phyloP scores from a whole-genome alignment of 2,113 vertebrate genomes.

The Mandrillus leucophaeus region DNA sequence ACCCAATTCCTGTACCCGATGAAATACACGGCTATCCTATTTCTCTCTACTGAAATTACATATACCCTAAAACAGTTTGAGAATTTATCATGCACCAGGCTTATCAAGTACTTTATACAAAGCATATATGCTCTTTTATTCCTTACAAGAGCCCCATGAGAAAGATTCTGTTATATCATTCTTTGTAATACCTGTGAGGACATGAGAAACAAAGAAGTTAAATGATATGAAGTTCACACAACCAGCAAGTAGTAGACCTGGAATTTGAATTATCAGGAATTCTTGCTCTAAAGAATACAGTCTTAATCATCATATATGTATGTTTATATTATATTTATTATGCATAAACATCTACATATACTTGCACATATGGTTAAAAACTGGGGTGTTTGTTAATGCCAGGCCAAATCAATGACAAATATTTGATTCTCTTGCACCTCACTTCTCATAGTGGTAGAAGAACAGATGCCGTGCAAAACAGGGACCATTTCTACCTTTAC shows the following conservation, averaged over 20 bases:
- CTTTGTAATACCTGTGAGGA: background rate
- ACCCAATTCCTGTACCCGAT: fast-evolving
- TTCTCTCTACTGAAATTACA: background rate
- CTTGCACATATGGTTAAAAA: background rate
- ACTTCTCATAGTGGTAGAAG: background rate
- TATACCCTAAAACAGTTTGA: background rate
- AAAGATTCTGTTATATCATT: background rate
- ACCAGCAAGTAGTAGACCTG: background rate
- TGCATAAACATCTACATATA: background rate
- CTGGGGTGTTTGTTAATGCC: background rate
- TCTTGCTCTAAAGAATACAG: background rate
- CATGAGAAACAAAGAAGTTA: background rate
- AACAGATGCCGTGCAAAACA: background rate
- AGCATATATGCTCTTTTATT: background rate
- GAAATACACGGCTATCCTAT: background rate
- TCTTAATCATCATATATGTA: background rate
- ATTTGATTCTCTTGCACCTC: background rate
- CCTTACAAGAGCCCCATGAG: background rate
- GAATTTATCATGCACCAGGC: background rate
- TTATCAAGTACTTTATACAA: background rate
- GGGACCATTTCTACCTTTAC: background rate
- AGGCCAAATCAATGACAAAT: background rate
- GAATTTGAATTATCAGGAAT: background rate
- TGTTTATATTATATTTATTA: background rate
- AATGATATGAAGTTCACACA: background rate